Evolutionary conservation across 2,888 invertebrate genomes (phyloP).

Genomic region (Spisula subtruncata): DNA sequence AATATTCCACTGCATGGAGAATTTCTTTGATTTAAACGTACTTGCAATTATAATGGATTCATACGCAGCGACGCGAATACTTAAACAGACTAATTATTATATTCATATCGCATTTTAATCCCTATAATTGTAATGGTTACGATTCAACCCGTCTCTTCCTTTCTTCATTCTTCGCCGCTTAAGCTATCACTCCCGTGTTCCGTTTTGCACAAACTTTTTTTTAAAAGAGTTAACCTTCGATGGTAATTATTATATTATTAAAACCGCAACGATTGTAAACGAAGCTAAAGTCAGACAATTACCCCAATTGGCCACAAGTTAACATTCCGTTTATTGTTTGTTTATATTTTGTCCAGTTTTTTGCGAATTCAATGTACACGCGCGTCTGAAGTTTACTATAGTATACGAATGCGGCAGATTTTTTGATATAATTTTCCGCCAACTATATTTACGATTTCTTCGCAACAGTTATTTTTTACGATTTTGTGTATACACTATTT

Average conservation of each 20-base stretch:
- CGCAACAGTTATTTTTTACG: constrained; percentile 7
- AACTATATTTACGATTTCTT: constrained; percentile 24
- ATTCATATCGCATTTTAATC: constrained; percentile 3
- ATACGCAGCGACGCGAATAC: constrained; percentile 4
- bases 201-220: constrained; percentile 9
- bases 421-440: constrained; percentile 9
- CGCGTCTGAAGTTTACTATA: background rate
- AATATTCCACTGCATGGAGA: background rate
- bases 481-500: background rate
- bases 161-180: background rate
- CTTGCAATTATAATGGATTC: constrained; percentile 18
- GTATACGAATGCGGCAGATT: background rate
- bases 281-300: background rate
- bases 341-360: background rate
- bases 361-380: background rate
- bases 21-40: constrained; percentile 16
- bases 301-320: background rate
- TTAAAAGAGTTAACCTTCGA: background rate
- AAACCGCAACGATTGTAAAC: background rate
- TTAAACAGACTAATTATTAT: constrained; percentile 6
- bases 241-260: background rate
- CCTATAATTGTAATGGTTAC: background rate
- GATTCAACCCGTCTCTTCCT: background rate
- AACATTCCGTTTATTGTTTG: background rate
- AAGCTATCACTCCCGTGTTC: background rate